phyloP scores from a whole-genome alignment of 2,797 vertebrate species.

The Agapornis canus region DNA sequence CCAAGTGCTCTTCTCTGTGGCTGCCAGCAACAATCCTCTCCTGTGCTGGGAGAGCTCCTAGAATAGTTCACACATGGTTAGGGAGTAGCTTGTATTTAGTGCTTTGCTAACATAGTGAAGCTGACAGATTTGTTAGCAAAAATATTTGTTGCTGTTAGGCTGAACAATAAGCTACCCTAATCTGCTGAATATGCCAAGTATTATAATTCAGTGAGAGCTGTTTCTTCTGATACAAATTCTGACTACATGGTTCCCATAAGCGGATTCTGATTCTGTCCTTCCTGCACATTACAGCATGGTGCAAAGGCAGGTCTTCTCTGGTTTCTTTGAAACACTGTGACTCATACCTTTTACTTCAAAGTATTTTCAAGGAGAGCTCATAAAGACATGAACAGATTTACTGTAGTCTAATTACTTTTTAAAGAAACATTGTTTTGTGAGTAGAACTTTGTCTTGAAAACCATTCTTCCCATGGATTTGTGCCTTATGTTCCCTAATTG shows the following conservation, averaged over 20 bases:
- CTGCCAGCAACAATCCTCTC: background rate
- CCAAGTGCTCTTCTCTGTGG: background rate
- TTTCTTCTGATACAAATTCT: background rate
- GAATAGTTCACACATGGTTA: background rate
- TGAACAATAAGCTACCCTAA: background rate
- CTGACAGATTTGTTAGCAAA: background rate
- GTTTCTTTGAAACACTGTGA: background rate
- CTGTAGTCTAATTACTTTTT: background rate
- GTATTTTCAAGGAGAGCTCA: background rate
- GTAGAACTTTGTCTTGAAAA: background rate
- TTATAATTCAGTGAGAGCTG: background rate
- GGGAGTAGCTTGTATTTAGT: background rate
- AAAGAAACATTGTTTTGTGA: background rate
- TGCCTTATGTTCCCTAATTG: background rate
- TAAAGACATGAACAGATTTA: background rate
- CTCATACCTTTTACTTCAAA: background rate
- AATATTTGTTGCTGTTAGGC: background rate
- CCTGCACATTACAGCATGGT: background rate
- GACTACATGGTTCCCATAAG: background rate
- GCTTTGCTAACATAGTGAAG: background rate
- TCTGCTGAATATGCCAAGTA: background rate
- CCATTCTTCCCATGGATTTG: background rate
- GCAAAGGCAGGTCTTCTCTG: background rate
- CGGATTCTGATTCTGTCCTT: background rate
- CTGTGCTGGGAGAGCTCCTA: background rate